Percentiles rank a stretch among this genome's conserved stretches.
These are phyloP conservation scores for Drosophila birchii DNA, from an alignment of 2,888 invertebrate species.

Conservation along the genomic window DNA sequence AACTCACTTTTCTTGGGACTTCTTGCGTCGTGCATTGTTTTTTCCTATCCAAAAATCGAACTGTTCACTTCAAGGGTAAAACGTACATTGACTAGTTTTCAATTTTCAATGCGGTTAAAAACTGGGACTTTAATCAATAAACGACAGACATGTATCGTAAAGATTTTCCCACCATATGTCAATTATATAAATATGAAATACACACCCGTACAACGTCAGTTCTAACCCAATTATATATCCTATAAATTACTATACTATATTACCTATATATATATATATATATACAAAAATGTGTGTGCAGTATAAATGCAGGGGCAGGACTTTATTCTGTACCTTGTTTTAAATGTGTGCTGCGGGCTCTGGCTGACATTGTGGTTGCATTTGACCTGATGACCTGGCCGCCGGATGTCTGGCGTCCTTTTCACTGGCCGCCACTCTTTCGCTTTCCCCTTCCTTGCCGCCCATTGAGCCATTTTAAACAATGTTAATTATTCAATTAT, in stretches of 20 bases:
- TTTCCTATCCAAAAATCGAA: conserved; percentile 37
- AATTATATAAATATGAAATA: conserved; percentile 63
- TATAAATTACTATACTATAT: conserved; percentile 2
- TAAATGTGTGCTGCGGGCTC: conserved; percentile 50
- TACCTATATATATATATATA: neutral
- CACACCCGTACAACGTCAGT: conserved; percentile 23
- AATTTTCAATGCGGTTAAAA: conserved; percentile 35
- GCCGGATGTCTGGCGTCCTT: conserved; percentile 33
- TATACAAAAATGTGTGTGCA: neutral
- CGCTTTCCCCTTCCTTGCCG: neutral
- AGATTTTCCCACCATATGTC: conserved; percentile 79
- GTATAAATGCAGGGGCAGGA: neutral
- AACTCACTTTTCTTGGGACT: conserved; percentile 49
- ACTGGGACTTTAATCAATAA: conserved; percentile 76
- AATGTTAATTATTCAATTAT: conserved; percentile 81
- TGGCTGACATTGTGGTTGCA: conserved; percentile 76
- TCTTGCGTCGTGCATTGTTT: conserved; percentile 48
- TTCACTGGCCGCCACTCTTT: conserved; percentile 9
- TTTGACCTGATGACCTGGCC: conserved; percentile 74
- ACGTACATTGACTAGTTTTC: conserved; percentile 54
- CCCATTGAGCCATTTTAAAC: conserved; percentile 68
- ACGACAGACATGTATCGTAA: conserved; percentile 61
- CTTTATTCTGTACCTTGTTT: conserved; percentile 27
- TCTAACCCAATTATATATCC: conserved; percentile 64
- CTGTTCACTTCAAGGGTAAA: conserved; percentile 42